Evolutionary conservation across 2,888 invertebrate genomes (phyloP).

Genomic region (Entomobrya proxima): DNA sequence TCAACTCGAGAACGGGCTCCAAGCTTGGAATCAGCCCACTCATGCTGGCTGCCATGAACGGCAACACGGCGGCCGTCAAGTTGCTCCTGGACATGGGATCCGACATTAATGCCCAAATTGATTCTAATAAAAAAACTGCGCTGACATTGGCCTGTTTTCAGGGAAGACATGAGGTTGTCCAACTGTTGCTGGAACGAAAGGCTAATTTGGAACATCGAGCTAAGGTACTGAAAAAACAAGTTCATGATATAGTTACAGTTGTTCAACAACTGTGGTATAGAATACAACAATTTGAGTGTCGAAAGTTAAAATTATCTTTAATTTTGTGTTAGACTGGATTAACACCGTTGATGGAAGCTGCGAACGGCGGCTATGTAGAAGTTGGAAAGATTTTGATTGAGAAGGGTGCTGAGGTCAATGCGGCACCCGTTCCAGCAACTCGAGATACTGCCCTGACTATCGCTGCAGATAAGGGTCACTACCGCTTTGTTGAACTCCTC

Average conservation of each 20-base stretch:
- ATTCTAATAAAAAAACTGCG: constrained; percentile 99
- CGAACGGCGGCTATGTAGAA: constrained; percentile 99
- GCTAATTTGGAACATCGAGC: constrained; percentile 99
- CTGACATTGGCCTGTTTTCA: constrained; percentile 99
- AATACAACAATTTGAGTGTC: too few relatives aligned
- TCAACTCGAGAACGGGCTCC: constrained; percentile 97
- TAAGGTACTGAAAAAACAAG: constrained; percentile 86
- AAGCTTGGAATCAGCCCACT: constrained; percentile 98
- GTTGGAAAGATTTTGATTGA: constrained; percentile 96
- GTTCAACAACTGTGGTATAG: not conserved
- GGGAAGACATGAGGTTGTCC: constrained; percentile 98
- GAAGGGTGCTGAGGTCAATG: constrained; percentile 98
- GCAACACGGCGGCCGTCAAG: constrained; percentile 87
- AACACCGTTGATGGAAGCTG: constrained; percentile 99
- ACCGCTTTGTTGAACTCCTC: constrained; percentile 91
- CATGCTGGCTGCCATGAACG: constrained; percentile 84
- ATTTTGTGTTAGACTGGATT: constrained; percentile 96
- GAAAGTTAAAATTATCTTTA: too few relatives aligned
- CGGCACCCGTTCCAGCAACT: constrained; percentile 97
- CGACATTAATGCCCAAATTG: constrained; percentile 99
- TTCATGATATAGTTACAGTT: not conserved
- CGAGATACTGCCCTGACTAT: constrained; percentile 99
- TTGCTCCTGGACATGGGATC: constrained; percentile 97
- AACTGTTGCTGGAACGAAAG: constrained; percentile 94
- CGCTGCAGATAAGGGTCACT: constrained; percentile 99